Evolutionary conservation across 2,797 vertebrate species (phyloP).

Genomic region (Chloroceryle inda): DNA sequence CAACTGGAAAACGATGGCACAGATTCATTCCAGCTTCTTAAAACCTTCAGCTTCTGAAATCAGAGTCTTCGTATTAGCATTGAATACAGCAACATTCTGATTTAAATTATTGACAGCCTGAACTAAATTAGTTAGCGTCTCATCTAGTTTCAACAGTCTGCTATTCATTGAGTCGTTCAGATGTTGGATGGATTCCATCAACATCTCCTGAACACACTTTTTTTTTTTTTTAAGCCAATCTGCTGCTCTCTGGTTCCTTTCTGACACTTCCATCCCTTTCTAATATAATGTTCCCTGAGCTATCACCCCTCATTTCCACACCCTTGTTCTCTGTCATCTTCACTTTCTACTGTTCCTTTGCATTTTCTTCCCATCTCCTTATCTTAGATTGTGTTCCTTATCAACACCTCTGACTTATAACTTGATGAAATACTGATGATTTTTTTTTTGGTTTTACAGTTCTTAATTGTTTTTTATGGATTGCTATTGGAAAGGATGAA

Average conservation of each 20-base stretch:
- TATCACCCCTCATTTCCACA: background rate
- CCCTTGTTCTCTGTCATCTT: background rate
- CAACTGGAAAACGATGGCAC: background rate
- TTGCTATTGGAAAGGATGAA: background rate
- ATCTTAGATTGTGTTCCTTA: background rate
- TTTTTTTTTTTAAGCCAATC: constrained; percentile 41
- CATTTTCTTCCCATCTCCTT: background rate
- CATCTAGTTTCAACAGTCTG: constrained; percentile 76
- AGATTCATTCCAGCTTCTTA: constrained; percentile 4
- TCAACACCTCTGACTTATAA: background rate
- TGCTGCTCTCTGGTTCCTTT: constrained; percentile 50
- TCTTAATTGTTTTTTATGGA: background rate
- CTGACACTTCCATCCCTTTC: constrained; percentile 49
- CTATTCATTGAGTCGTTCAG: constrained; percentile 70
- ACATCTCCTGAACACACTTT: constrained; percentile 58
- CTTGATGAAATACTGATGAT: background rate
- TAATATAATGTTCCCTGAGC: constrained; percentile 20
- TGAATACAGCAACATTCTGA: constrained; percentile 58
- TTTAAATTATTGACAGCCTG: constrained; percentile 78
- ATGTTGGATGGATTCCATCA: constrained; percentile 74
- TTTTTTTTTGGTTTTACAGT: background rate
- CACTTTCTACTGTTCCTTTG: background rate
- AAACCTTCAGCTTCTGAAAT: constrained; percentile 58
- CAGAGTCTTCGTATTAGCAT: constrained; percentile 29
- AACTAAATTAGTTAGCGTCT: constrained; percentile 71